Base-by-base conservation (phyloP, 1,140 invertebrate species). In the Drosophila bipectinata region DNA sequence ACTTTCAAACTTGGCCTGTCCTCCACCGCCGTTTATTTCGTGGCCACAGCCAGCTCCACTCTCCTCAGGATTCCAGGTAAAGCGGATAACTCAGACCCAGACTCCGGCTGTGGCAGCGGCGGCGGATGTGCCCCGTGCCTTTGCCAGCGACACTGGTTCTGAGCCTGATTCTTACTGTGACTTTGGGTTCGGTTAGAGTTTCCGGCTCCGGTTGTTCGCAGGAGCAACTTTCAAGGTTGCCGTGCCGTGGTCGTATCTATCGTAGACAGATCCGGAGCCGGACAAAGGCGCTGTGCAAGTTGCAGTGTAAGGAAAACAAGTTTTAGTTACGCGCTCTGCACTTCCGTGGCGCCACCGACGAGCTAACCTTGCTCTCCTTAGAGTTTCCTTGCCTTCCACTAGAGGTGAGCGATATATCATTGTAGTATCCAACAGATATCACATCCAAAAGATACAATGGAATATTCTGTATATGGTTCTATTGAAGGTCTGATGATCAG, bases 221-320 rank as follows among this genome's bases (percentile, higher is more conserved):
- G 71, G 8, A 56, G 49, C 14, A 85, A 87, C 60, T 82, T 85
- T 85, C 82, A 85, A 87, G 82, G 82, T 85, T 84, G 82, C 24
- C 48, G 37, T 26, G 44, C n/a, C 28, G 41, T 47, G 24, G 9
- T 59, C 12, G 34, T n/a, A 12, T 10, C 34, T 37, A 24, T 49
- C 32, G 58, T 24, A n/a, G 32, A 32, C 4, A 41, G 9, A 57
- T 18, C 44, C 28, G 47, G 34, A 24, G 8, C 53, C 24, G 71
- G 34, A 61, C 49, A 62, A 62, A 62, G 9, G 41, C 34, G 60
- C 54, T 32, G 26, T 51, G 67, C 63, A 64, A 57, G 61, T 61
- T 88, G 75, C 82, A 87, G 58, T 78, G 75, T 51, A 76, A 79
- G 83, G 77, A 88, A 87, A 85, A 87, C 82, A 85, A 87, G 71